Evolutionary conservation across 2,888 invertebrate genomes (phyloP).

Genomic region (Agrotis exclamationis): DNA sequence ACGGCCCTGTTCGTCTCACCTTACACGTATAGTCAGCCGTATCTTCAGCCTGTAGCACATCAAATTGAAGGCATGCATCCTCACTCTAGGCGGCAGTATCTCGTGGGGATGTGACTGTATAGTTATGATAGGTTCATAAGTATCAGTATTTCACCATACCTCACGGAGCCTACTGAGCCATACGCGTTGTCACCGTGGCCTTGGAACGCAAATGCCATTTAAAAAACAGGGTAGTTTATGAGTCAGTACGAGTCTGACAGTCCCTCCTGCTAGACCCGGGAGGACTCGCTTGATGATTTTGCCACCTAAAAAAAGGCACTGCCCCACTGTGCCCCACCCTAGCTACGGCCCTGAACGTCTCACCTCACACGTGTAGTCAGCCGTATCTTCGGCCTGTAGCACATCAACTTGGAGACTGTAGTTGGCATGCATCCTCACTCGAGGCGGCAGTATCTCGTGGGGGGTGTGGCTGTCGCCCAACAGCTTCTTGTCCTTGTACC

Average conservation of each 20-base stretch:
- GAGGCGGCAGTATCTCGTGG: constrained; percentile 87
- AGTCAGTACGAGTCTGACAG: too few relatives aligned
- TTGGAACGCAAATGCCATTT: too few relatives aligned
- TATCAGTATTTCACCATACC: too few relatives aligned
- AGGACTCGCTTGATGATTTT: too few relatives aligned
- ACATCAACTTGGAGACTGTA: constrained; percentile 93
- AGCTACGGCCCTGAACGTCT: constrained; percentile 25
- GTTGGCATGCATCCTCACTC: constrained; percentile 93
- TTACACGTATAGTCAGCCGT: constrained; percentile 93
- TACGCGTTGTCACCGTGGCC: too few relatives aligned
- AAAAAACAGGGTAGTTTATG: too few relatives aligned
- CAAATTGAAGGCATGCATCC: constrained; percentile 93
- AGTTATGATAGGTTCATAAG: too few relatives aligned
- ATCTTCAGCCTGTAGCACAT: constrained; percentile 90
- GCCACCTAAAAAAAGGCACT: too few relatives aligned
- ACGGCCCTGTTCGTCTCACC: constrained; percentile 73
- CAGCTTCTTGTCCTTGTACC: constrained; percentile 93
- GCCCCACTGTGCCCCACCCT: too few relatives aligned
- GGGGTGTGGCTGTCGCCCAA: constrained; percentile 92
- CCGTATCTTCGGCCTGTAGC: constrained; percentile 91
- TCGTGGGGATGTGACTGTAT: constrained; percentile 89
- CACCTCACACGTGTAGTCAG: constrained; percentile 93
- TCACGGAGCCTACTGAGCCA: too few relatives aligned
- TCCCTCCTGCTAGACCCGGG: too few relatives aligned
- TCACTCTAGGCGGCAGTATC: constrained; percentile 90